Percentiles rank a stretch among this genome's conserved stretches.
These are phyloP conservation scores for Oscheius sp. DNA, from an alignment of 2,888 invertebrate species.

Conservation along the genomic window DNA sequence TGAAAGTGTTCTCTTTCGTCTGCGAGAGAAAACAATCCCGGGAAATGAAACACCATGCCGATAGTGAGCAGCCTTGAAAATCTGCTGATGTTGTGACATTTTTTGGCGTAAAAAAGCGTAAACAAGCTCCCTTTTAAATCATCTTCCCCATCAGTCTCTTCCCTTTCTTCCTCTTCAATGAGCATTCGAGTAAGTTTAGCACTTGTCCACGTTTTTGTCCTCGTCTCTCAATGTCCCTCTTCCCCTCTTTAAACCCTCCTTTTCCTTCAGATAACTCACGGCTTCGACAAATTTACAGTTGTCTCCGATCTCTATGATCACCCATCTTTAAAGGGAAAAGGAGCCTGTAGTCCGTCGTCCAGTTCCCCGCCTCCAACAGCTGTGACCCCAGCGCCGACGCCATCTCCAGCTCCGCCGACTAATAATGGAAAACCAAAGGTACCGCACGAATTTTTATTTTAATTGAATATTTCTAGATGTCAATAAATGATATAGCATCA, in stretches of 20 bases:
- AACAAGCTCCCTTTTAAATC: background rate
- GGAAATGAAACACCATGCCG: too few relatives aligned
- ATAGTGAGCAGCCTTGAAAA: too few relatives aligned
- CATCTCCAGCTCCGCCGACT: background rate
- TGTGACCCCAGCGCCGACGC: slow-evolving; percentile 18
- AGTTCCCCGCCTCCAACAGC: slow-evolving; percentile 43
- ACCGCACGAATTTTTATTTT: background rate
- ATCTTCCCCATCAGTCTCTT: background rate
- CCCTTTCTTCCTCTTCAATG: too few relatives aligned
- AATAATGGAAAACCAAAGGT: slow-evolving; percentile 27
- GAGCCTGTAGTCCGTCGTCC: slow-evolving; percentile 37
- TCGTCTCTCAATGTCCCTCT: background rate
- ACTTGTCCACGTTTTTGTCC: background rate
- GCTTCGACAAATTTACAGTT: slow-evolving; percentile 57
- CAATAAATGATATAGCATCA: slow-evolving; percentile 38
- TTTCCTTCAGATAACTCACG: slow-evolving; percentile 51
- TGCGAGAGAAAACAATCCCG: too few relatives aligned
- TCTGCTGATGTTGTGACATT: too few relatives aligned
- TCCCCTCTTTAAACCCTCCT: background rate
- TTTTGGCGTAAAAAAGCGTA: too few relatives aligned
- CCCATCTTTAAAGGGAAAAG: slow-evolving; percentile 52
- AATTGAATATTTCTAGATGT: slow-evolving; percentile 27
- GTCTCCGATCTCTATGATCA: slow-evolving; percentile 53
- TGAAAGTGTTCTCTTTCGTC: too few relatives aligned
- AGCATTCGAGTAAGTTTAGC: too few relatives aligned